phyloP scores from a whole-genome alignment of 2,113 vertebrate genomes.

The Lonchura striata region DNA sequence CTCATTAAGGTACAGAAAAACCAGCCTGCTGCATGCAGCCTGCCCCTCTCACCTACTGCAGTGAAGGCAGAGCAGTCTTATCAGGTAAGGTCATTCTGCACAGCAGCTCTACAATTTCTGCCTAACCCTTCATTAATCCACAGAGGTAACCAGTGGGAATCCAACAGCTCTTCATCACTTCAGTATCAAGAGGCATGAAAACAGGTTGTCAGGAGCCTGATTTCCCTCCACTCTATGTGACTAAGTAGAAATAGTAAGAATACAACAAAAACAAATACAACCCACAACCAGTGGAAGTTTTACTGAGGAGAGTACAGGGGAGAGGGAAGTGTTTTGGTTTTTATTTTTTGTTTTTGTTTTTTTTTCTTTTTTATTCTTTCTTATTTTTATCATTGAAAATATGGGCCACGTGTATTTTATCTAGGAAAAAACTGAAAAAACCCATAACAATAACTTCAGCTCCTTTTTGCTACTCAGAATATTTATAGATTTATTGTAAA shows the following conservation, averaged over 20 bases:
- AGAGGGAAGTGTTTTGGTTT: background rate
- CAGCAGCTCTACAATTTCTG: constrained; percentile 33
- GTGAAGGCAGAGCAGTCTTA: constrained; percentile 57
- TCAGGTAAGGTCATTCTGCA: constrained; percentile 55
- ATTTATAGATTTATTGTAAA: background rate
- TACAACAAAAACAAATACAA: background rate
- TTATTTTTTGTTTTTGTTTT: too few species aligned
- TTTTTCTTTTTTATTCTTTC: background rate
- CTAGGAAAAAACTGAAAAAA: background rate
- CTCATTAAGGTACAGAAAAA: constrained; percentile 63
- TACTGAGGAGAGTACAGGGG: rapidly evolving
- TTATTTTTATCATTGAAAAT: background rate
- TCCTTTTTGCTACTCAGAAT: background rate
- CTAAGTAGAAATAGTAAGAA: background rate
- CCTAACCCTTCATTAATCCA: constrained; percentile 68
- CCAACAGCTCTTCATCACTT: background rate
- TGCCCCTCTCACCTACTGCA: constrained; percentile 55
- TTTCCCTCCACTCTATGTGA: background rate
- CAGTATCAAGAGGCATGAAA: background rate
- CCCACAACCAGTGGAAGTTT: background rate
- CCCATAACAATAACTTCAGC: background rate
- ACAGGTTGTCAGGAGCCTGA: background rate
- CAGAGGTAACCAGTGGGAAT: constrained; percentile 29
- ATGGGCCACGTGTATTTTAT: background rate
- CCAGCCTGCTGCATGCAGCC: background rate